These are phyloP conservation scores for Drosophila nebulosa DNA, from an alignment of 1,140 invertebrate genomes.

Conservation along the genomic window DNA sequence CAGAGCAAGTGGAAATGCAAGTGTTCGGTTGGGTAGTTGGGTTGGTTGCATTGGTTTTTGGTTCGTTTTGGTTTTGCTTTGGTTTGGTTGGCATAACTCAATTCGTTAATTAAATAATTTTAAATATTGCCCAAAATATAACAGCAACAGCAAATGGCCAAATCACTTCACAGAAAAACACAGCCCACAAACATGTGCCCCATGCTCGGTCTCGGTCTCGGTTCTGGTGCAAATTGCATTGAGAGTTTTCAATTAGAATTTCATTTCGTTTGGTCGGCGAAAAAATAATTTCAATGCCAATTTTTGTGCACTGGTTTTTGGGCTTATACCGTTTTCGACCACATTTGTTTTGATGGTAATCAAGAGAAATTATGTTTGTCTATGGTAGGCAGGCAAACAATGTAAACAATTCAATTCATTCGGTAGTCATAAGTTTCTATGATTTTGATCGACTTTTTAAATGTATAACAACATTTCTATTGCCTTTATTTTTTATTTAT, in stretches of 20 bases:
- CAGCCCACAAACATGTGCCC: conserved; percentile 12
- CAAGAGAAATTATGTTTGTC: not conserved
- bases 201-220: not conserved
- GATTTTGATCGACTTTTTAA: not conserved
- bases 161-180: conserved; percentile 5
- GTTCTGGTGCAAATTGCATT: conserved; percentile 48
- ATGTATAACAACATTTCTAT: not conserved
- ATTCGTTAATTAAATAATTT: conserved; percentile 79
- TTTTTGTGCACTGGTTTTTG: conserved; percentile 24
- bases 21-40: conserved; percentile 10
- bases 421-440: too few relatives aligned
- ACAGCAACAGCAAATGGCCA: conserved; percentile 33
- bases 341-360: not conserved
- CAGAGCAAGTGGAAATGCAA: not conserved
- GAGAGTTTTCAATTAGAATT: conserved; percentile 76
- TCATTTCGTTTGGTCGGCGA: conserved; percentile 43
- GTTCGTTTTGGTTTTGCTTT: not conserved
- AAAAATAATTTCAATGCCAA: conserved; percentile 36
- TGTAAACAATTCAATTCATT: too few relatives aligned
- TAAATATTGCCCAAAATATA: conserved; percentile 70
- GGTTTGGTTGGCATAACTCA: conserved; percentile 57
- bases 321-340: not conserved
- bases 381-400: not conserved
- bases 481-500: not conserved
- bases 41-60: conserved; percentile 16